Percentiles rank a stretch among this genome's conserved stretches.
phyloP scores from a whole-genome alignment of 2,797 vertebrate genomes.

The Coilia nasus region DNA sequence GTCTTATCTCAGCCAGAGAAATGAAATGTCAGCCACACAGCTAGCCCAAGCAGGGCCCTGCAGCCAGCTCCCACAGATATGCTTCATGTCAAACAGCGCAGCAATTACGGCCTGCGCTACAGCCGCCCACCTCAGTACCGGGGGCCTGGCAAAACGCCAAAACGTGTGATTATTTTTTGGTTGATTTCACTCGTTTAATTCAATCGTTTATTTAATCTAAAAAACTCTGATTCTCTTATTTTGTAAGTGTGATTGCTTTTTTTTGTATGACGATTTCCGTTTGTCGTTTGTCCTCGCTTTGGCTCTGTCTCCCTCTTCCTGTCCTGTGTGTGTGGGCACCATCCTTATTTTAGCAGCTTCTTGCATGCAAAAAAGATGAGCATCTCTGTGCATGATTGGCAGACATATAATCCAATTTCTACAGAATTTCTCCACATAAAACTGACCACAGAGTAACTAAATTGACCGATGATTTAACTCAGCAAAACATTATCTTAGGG shows the following conservation, averaged over 20 bases:
- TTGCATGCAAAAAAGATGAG: not conserved
- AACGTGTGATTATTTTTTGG: not conserved
- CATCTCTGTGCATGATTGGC: not conserved
- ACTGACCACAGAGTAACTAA: too few relatives aligned
- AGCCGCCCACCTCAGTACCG: constrained; percentile 35
- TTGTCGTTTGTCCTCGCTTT: not conserved
- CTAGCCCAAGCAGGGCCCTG: not conserved
- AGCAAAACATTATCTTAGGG: too few relatives aligned
- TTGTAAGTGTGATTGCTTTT: not conserved
- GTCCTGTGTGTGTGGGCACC: too few relatives aligned
- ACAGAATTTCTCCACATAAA: too few relatives aligned
- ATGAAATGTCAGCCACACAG: constrained; percentile 38
- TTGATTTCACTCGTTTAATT: not conserved
- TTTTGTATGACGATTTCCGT: not conserved
- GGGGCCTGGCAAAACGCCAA: not conserved
- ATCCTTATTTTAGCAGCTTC: not conserved
- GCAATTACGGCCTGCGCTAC: constrained; percentile 43
- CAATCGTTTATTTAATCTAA: constrained; percentile 26
- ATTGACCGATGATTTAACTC: too few relatives aligned
- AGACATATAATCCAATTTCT: not conserved
- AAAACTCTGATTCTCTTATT: not conserved
- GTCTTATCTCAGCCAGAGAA: constrained; percentile 47
- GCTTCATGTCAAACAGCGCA: constrained; percentile 22
- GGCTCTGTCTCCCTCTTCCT: too few relatives aligned
- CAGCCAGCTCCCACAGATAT: constrained; percentile 23